A percentile compares a stretch with the other conserved stretches of the same genome.
Evolutionary conservation across 2,888 invertebrate species (phyloP).

Genomic region (Drosophila diplacantha): DNA sequence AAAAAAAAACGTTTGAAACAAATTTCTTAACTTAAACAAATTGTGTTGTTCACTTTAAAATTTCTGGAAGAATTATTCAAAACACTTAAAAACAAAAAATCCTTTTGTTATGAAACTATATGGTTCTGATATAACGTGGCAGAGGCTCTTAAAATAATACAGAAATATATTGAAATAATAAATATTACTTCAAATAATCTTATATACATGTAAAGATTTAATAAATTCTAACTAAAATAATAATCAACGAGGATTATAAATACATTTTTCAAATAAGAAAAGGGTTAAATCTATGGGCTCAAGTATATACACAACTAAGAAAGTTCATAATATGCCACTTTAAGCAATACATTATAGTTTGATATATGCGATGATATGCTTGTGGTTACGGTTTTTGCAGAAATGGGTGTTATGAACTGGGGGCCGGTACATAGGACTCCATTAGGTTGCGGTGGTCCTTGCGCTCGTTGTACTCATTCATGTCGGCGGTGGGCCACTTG

Average conservation of each 20-base stretch:
- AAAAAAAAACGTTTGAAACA: neutral
- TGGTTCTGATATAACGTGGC: neutral
- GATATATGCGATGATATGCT: neutral
- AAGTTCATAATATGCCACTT: neutral
- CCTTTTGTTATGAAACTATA: neutral
- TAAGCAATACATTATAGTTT: neutral
- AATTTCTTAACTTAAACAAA: too few species aligned
- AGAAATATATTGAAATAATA: neutral
- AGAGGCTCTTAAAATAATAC: neutral
- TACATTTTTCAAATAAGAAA: neutral
- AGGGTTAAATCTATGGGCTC: too few species aligned
- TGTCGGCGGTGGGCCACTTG: conserved; percentile 73
- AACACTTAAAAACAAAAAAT: too few species aligned
- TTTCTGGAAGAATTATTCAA: too few species aligned
- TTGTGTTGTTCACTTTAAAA: too few species aligned
- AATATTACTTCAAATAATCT: neutral
- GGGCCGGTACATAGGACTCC: conserved; percentile 76
- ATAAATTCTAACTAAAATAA: neutral
- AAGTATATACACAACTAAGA: neutral
- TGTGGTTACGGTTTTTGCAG: neutral
- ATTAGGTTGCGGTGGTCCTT: conserved; percentile 77
- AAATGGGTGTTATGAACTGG: conserved; percentile 8
- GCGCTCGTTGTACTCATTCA: conserved; percentile 72
- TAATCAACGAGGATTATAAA: too few species aligned
- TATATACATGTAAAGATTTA: neutral